Percentiles rank a stretch among this genome's conserved stretches.
Evolutionary conservation across 2,113 vertebrate species (phyloP).

Genomic region (Strix aluco): DNA sequence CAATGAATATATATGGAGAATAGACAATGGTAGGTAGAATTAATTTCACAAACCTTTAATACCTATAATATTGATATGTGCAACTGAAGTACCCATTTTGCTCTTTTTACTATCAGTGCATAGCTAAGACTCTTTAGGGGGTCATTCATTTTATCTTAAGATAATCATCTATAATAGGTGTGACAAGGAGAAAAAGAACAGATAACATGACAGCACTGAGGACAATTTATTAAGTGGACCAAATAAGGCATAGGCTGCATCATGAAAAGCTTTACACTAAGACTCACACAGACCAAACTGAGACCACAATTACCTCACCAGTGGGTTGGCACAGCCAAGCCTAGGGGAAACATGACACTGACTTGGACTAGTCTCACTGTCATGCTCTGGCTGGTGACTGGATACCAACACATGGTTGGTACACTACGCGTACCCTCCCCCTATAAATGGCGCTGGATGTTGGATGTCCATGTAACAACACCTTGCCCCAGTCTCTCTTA

Average conservation of each 20-base stretch:
- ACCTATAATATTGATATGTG: neutral
- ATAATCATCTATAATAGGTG: neutral
- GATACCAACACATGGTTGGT: neutral
- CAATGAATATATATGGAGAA: neutral
- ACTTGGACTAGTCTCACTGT: rapidly evolving
- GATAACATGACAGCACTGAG: neutral
- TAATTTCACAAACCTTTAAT: neutral
- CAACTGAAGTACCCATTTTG: neutral
- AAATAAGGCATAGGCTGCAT: neutral
- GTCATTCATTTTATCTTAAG: neutral
- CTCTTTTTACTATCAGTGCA: neutral
- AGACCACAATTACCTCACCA: neutral
- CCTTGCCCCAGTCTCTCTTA: neutral
- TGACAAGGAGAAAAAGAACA: neutral
- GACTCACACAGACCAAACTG: neutral
- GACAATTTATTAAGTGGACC: neutral
- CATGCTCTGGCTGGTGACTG: neutral
- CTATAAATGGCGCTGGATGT: neutral
- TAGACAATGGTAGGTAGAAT: neutral
- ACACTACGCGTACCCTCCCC: neutral
- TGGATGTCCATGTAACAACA: rapidly evolving
- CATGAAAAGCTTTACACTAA: neutral
- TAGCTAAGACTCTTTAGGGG: neutral
- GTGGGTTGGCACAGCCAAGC: neutral
- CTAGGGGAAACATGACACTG: neutral